Evolutionary conservation across 2,888 invertebrate genomes (phyloP).

Genomic region (Andrena dorsata): DNA sequence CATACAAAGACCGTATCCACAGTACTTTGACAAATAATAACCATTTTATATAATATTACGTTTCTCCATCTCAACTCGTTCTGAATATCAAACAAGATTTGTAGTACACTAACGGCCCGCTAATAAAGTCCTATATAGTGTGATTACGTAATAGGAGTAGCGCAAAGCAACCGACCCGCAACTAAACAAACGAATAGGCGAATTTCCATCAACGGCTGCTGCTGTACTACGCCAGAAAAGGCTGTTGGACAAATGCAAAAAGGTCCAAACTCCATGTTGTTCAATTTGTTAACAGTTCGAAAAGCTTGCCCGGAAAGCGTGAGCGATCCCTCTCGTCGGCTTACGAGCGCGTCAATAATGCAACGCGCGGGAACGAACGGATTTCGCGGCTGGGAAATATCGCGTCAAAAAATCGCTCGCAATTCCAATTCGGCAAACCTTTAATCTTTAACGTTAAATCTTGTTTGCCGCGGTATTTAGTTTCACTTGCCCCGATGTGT

Average conservation of each 20-base stretch:
- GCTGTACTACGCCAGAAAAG: not conserved
- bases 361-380: not conserved
- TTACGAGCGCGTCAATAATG: conserved; percentile 39
- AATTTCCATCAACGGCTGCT: conserved; percentile 21
- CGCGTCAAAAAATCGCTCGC: conserved; percentile 22
- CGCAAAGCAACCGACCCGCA: not conserved
- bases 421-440: conserved; percentile 30
- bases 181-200: conserved; percentile 1
- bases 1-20: no score
- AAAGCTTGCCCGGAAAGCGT: conserved; percentile 24
- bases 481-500: conserved; percentile 21
- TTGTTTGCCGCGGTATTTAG: conserved; percentile 17
- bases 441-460: conserved; percentile 50
- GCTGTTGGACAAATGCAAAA: not conserved
- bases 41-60: no score
- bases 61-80: no score
- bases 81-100: no score
- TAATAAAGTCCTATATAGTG: not conserved
- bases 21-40: no score
- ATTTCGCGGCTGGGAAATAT: conserved; percentile 20
- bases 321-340: conserved; percentile 37
- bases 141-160: not conserved
- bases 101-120: not conserved
- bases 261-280: conserved; percentile 31
- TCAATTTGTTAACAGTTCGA: conserved; percentile 50